Evolutionary conservation across 2,113 vertebrate species (phyloP).

Genomic region (Pandion haliaetus): DNA sequence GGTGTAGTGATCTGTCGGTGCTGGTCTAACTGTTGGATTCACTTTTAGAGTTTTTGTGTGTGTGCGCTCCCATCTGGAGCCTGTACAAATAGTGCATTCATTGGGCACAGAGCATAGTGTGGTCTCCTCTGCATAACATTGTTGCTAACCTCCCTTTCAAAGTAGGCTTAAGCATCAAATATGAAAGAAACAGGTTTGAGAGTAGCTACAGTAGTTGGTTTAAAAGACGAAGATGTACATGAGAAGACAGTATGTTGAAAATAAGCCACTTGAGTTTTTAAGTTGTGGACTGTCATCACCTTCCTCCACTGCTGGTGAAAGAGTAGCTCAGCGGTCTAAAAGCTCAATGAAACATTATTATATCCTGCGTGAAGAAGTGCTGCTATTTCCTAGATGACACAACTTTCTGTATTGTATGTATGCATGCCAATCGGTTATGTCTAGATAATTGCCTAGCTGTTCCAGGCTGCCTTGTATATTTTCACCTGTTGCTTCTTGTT

Average conservation of each 20-base stretch:
- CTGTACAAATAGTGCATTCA: rapidly evolving
- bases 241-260: not conserved
- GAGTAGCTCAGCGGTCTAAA: not conserved
- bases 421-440: not conserved
- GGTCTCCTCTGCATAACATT: not conserved
- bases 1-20: not conserved
- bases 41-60: not conserved
- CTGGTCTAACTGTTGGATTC: not conserved
- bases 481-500: not conserved
- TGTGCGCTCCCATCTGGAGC: not conserved
- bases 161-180: not conserved
- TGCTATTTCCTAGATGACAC: not conserved
- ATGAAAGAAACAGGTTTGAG: not conserved
- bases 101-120: not conserved
- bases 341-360: not conserved
- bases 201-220: not conserved
- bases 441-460: not conserved
- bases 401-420: not conserved
- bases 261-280: not conserved
- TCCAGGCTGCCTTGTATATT: not conserved
- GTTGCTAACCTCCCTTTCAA: not conserved
- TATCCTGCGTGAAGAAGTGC: not conserved
- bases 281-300: not conserved
- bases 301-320: not conserved
- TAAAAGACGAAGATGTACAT: not conserved